Conservation (phyloP, 2,888 invertebrate species). For the Tillus elongatus region DNA sequence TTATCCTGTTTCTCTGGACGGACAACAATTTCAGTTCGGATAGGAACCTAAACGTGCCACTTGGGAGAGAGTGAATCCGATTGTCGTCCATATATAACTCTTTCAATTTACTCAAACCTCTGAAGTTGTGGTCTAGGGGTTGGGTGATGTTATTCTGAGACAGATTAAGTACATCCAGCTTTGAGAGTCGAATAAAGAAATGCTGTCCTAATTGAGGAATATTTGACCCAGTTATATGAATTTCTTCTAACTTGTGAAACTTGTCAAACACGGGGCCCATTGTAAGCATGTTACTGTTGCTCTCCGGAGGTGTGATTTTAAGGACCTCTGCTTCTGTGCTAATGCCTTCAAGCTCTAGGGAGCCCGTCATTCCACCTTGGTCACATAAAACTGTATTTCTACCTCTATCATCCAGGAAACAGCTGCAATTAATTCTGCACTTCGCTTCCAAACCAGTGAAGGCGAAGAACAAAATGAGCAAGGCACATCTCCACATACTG, state of each 20-base stretch:
- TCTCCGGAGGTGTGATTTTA: constrained; percentile 56
- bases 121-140: constrained; percentile 63
- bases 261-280: constrained; percentile 61
- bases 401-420: constrained; percentile 49
- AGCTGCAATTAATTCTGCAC: constrained; percentile 59
- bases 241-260: constrained; percentile 52
- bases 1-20: constrained; percentile 60
- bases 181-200: constrained; percentile 65
- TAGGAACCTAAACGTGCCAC: constrained; percentile 65
- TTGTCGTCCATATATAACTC: constrained; percentile 68
- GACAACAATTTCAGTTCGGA: constrained; percentile 56
- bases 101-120: constrained; percentile 60
- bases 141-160: constrained; percentile 68
- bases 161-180: constrained; percentile 53
- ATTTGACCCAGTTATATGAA: constrained; percentile 68
- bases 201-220: constrained; percentile 70
- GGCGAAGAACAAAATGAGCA: constrained; percentile 19
- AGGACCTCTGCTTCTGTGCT: constrained; percentile 51
- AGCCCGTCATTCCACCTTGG: constrained; percentile 52
- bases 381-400: constrained; percentile 51
- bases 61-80: constrained; percentile 66
- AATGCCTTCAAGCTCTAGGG: constrained; percentile 54
- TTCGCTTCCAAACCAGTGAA: constrained; percentile 22
- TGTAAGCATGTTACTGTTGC: constrained; percentile 53
- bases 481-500: no score